Conservation (phyloP, 1,140 invertebrate genomes). For the Hylyphantes graminicola region DNA sequence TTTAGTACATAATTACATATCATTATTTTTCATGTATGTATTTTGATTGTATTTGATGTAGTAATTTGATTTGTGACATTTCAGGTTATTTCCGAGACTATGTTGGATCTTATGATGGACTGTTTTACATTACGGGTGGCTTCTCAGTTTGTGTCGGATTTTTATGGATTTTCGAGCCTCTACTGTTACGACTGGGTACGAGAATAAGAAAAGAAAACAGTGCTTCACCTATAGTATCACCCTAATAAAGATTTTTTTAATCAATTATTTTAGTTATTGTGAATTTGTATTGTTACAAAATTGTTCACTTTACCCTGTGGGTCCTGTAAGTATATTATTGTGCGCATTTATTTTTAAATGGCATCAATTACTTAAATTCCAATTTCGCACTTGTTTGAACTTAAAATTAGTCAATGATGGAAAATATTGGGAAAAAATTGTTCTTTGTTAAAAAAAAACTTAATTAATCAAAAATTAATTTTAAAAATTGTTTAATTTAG, state of each 20-base stretch:
- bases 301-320: background rate
- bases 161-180: constrained; percentile 61
- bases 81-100: constrained; percentile 60
- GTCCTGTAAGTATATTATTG: too few relatives aligned
- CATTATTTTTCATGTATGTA: background rate
- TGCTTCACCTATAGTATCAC: background rate
- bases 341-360: too few relatives aligned
- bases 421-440: too few relatives aligned
- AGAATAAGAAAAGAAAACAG: background rate
- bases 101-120: constrained; percentile 59
- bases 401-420: too few relatives aligned
- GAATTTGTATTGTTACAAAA: background rate
- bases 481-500: too few relatives aligned
- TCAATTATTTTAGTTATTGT: background rate
- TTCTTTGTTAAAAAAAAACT: too few relatives aligned
- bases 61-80: background rate
- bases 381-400: too few relatives aligned
- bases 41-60: background rate
- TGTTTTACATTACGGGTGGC: constrained; percentile 56
- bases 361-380: too few relatives aligned
- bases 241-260: background rate
- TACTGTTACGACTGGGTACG: constrained; percentile 10
- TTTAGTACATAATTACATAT: too few relatives aligned
- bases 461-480: too few relatives aligned
- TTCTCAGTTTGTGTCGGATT: constrained; percentile 39